Evolutionary conservation across 2,888 invertebrate species (phyloP).

Genomic region (Amphipyra berbera): DNA sequence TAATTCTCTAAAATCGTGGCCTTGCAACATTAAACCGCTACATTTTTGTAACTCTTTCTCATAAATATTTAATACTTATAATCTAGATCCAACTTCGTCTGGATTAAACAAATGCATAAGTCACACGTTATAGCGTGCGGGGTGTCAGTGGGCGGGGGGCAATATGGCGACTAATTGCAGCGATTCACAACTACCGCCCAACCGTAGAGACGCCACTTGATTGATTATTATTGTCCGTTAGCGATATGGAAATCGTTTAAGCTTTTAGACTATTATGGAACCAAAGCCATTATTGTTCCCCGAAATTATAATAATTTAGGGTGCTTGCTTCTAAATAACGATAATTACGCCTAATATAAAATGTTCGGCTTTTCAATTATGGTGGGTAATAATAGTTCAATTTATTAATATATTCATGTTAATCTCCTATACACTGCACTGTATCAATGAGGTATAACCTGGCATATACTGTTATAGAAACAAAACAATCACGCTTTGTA

Average conservation of each 20-base stretch:
- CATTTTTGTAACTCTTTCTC: conserved; percentile 11
- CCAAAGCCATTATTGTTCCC: conserved; percentile 44
- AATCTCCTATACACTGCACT: background rate
- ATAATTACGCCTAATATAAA: conserved; percentile 36
- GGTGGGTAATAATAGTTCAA: conserved; percentile 23
- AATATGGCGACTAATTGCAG: conserved; percentile 80
- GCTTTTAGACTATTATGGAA: conserved; percentile 60
- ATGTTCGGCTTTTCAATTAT: conserved; percentile 37
- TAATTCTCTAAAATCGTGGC: conserved; percentile 10
- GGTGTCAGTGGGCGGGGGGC: conserved; percentile 52
- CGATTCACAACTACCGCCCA: conserved; percentile 77
- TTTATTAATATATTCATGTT: conserved; percentile 17
- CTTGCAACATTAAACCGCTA: conserved; percentile 11
- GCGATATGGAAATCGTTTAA: conserved; percentile 68
- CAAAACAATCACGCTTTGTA: too few species aligned
- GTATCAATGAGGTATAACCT: too few species aligned
- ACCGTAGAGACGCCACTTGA: conserved; percentile 72
- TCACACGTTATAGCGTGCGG: conserved; percentile 48
- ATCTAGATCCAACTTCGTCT: conserved; percentile 52
- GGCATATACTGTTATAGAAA: too few species aligned
- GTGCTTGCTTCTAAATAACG: conserved; percentile 37
- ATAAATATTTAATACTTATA: conserved; percentile 37
- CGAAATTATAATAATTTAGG: conserved; percentile 50
- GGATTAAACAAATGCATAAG: conserved; percentile 52
- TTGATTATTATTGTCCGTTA: conserved; percentile 77